A percentile compares a stretch with the other conserved stretches of the same genome.
Conservation (phyloP, 2,888 invertebrate genomes). For the Zaprionus lineosus region DNA sequence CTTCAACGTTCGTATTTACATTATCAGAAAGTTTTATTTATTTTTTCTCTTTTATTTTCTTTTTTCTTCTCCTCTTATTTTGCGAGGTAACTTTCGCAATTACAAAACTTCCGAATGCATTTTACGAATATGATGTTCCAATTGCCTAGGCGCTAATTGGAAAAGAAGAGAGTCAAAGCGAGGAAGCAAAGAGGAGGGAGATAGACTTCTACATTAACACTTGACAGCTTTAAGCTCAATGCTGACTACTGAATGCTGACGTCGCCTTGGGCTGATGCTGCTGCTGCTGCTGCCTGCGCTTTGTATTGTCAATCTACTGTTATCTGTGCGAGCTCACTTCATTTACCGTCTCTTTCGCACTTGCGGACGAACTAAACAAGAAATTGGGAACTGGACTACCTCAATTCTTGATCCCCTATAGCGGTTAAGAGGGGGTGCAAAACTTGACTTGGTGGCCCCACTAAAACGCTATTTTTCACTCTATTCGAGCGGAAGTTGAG, state of each 20-base stretch:
- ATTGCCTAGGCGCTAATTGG: conserved; percentile 1
- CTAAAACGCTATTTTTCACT: conserved; percentile 74
- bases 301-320: conserved; percentile 52
- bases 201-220: conserved; percentile 24
- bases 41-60: no score
- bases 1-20: conserved; percentile 16
- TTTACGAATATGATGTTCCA: conserved; percentile 34
- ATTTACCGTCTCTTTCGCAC: not conserved
- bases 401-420: conserved; percentile 8
- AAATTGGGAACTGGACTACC: conserved; percentile 26
- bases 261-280: no score
- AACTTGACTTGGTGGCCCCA: conserved; percentile 43
- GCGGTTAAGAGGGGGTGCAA: not conserved
- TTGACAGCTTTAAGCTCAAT: conserved; percentile 28
- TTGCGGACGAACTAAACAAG: not conserved
- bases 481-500: conserved; percentile 72
- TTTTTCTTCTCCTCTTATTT: conserved; percentile 26
- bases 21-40: conserved; percentile 51
- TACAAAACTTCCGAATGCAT: conserved; percentile 53
- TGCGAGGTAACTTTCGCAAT: conserved; percentile 63
- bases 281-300: conserved; percentile 5
- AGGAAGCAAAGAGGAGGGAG: not conserved
- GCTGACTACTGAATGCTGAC: no score
- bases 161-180: conserved; percentile 1
- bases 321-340: no score